phyloP scores from a whole-genome alignment of 2,888 invertebrate genomes.

The Drosophila neonasuta region DNA sequence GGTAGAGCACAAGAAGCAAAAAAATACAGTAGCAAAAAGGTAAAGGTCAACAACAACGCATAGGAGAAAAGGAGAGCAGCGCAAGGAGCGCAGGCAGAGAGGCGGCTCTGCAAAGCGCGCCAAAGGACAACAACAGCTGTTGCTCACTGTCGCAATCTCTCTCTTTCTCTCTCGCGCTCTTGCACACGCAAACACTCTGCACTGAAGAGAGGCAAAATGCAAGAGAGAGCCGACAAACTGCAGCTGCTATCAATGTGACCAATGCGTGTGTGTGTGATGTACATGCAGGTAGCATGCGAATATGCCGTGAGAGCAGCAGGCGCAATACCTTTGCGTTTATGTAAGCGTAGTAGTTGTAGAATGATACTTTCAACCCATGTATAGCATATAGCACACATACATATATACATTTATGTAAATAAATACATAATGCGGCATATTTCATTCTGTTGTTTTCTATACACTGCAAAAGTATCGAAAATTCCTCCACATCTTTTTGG shows the following conservation, averaged over 20 bases:
- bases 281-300: slow-evolving; percentile 50
- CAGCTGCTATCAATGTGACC: slow-evolving; percentile 41
- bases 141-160: slow-evolving; percentile 10
- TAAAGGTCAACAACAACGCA: slow-evolving; percentile 23
- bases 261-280: background rate
- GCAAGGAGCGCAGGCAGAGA: slow-evolving; percentile 12
- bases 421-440: background rate
- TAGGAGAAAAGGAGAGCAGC: background rate
- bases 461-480: too few relatives aligned
- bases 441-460: too few relatives aligned
- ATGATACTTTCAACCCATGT: slow-evolving; percentile 15
- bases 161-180: background rate
- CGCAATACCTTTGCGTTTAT: slow-evolving; percentile 25
- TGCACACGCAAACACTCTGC: background rate
- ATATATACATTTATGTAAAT: background rate
- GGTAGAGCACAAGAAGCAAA: background rate
- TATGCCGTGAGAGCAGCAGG: slow-evolving; percentile 33
- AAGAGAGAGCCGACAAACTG: slow-evolving; percentile 37
- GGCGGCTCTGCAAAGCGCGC: slow-evolving; percentile 49
- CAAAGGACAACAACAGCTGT: slow-evolving; percentile 62
- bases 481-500: background rate
- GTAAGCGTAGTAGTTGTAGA: slow-evolving; percentile 17
- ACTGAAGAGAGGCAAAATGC: slow-evolving; percentile 14
- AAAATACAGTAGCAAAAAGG: slow-evolving; percentile 10
- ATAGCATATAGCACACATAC: too few relatives aligned